Conservation (phyloP, 2,888 invertebrate species). For the Stenodera caucasica region DNA sequence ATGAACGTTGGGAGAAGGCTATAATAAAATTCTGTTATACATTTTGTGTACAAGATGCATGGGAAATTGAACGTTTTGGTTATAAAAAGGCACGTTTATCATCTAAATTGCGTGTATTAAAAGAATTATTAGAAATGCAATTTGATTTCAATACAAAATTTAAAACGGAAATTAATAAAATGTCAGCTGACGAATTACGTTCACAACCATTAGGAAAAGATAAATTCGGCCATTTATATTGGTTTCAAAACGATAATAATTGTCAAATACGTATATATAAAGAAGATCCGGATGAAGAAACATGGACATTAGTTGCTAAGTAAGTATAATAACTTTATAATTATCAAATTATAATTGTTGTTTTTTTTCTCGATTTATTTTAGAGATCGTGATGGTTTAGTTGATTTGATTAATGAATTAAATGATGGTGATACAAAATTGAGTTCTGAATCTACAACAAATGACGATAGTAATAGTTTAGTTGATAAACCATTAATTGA, state of each 20-base stretch:
- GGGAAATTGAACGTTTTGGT: conserved; percentile 95
- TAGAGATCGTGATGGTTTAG: conserved; percentile 70
- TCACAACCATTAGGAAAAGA: conserved; percentile 90
- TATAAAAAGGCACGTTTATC: conserved; percentile 88
- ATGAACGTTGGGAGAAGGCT: conserved; percentile 88
- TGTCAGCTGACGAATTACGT: conserved; percentile 78
- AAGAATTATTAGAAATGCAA: conserved; percentile 89
- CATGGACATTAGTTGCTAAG: conserved; percentile 91
- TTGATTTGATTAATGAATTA: conserved; percentile 74
- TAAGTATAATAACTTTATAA: conserved; percentile 54
- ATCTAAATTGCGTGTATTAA: conserved; percentile 86
- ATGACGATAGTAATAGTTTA: conserved; percentile 67
- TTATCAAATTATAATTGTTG: background rate
- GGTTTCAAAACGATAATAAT: conserved; percentile 88
- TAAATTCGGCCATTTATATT: conserved; percentile 87
- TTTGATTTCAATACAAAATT: conserved; percentile 94
- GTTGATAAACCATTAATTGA: conserved; percentile 61
- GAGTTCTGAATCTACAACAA: conserved; percentile 61
- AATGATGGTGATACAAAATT: conserved; percentile 70
- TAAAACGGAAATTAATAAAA: conserved; percentile 81
- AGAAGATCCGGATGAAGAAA: conserved; percentile 95
- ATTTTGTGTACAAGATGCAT: conserved; percentile 88
- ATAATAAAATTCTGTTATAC: conserved; percentile 89
- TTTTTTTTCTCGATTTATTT: background rate
- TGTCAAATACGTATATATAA: conserved; percentile 90